These are phyloP conservation scores for Pogoniulus pusillus DNA, from an alignment of 2,797 vertebrate genomes.

Conservation along the genomic window DNA sequence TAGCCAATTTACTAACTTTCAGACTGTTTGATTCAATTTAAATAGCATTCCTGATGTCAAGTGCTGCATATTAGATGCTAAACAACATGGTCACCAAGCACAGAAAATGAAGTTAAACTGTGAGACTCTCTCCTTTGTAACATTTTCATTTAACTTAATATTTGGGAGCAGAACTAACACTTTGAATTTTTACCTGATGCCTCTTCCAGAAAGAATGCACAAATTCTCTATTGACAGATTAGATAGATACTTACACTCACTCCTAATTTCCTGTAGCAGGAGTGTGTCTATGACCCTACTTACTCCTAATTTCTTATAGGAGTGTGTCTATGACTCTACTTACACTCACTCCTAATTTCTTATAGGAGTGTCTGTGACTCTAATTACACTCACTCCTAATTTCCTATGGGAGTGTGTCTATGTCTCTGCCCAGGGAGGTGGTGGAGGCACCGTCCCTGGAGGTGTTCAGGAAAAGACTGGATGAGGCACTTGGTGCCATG, in stretches of 20 bases:
- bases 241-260: not conserved
- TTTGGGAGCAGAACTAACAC: conserved; percentile 37
- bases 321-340: too few species aligned
- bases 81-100: conserved; percentile 46
- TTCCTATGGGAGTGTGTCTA: not conserved
- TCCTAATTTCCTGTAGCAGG: not conserved
- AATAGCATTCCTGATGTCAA: conserved; percentile 47
- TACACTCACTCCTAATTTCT: not conserved
- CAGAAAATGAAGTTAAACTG: conserved; percentile 48
- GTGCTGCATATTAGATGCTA: conserved; percentile 18
- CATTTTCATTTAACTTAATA: conserved; percentile 28
- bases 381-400: not conserved
- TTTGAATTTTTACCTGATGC: not conserved
- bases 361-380: too few species aligned
- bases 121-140: conserved; percentile 27
- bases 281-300: not conserved
- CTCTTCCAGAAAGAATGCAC: conserved; percentile 1
- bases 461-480: too few species aligned
- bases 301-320: too few species aligned
- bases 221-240: not conserved
- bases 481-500: too few species aligned
- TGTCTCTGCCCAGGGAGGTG: too few species aligned
- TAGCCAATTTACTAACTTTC: conserved; percentile 31
- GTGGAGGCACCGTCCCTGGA: too few species aligned
- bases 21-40: conserved; percentile 58